phyloP scores from a whole-genome alignment of 2,888 invertebrate genomes.

The Arctia plantaginis region DNA sequence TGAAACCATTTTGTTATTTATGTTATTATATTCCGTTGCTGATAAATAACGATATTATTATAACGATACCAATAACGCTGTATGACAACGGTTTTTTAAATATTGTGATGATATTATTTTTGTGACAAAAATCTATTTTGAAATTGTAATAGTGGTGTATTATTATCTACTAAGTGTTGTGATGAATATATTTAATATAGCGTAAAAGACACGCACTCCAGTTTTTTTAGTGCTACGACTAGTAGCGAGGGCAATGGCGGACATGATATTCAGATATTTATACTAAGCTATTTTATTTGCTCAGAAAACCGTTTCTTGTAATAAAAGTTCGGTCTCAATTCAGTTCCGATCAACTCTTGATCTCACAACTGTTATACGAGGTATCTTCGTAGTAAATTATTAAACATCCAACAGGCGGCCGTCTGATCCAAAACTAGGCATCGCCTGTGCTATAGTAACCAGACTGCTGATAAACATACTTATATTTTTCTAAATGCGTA shows the following conservation, averaged over 20 bases:
- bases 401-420: too few species aligned
- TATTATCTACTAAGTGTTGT: constrained; percentile 49
- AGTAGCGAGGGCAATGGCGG: constrained; percentile 23
- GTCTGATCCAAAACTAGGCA: too few species aligned
- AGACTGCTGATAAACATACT: too few species aligned
- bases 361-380: too few species aligned
- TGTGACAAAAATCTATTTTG: constrained; percentile 40
- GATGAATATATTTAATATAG: constrained; percentile 46
- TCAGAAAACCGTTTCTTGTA: too few species aligned
- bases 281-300: not conserved
- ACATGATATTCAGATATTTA: constrained; percentile 14
- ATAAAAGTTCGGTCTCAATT: too few species aligned
- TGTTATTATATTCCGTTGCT: constrained; percentile 13
- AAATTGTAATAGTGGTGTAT: constrained; percentile 23
- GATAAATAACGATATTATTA: constrained; percentile 10
- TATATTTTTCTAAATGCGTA: too few species aligned
- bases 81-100: constrained; percentile 1
- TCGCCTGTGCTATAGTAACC: too few species aligned
- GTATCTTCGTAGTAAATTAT: too few species aligned
- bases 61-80: constrained; percentile 4
- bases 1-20: constrained; percentile 11
- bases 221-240: constrained; percentile 43
- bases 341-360: too few species aligned
- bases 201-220: constrained; percentile 44
- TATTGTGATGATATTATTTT: constrained; percentile 32